Percentiles rank a stretch among this genome's conserved stretches.
phyloP scores from a whole-genome alignment of 2,797 vertebrate genomes.

The Podarcis siculus region DNA sequence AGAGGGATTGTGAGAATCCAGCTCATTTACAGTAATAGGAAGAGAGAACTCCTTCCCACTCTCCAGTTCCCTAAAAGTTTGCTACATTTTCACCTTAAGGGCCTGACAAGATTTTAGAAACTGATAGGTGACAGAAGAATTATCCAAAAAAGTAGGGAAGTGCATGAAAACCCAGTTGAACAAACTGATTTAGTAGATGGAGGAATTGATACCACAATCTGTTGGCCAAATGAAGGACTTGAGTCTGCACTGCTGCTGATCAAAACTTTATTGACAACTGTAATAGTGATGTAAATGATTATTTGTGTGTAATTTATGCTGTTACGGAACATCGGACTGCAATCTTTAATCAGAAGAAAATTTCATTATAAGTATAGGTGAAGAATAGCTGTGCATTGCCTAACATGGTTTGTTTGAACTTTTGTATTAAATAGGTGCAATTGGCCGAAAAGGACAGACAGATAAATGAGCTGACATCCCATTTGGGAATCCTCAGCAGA shows the following conservation, averaged over 20 bases:
- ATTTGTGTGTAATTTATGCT: neutral
- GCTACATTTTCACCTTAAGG: neutral
- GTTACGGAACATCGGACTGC: neutral
- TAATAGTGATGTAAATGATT: neutral
- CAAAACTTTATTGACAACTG: neutral
- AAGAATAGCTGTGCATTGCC: neutral
- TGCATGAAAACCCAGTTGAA: neutral
- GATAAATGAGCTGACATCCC: slow-evolving; percentile 88
- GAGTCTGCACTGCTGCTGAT: too few species aligned
- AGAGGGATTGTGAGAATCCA: neutral
- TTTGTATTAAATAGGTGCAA: slow-evolving; percentile 84
- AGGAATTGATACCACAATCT: neutral
- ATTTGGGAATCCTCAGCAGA: slow-evolving; percentile 81
- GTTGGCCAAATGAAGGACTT: neutral
- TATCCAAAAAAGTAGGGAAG: neutral
- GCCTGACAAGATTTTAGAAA: neutral
- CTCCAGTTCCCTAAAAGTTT: neutral
- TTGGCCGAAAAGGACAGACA: slow-evolving; percentile 91
- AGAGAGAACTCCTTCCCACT: neutral
- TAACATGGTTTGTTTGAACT: slow-evolving; percentile 28
- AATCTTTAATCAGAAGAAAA: neutral
- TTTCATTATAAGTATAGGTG: neutral
- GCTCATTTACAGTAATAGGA: neutral
- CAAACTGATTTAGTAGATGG: neutral
- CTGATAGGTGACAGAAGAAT: neutral